Evolutionary conservation across 1,140 invertebrate genomes (phyloP).

Genomic region (Drosophila quadrilineata): DNA sequence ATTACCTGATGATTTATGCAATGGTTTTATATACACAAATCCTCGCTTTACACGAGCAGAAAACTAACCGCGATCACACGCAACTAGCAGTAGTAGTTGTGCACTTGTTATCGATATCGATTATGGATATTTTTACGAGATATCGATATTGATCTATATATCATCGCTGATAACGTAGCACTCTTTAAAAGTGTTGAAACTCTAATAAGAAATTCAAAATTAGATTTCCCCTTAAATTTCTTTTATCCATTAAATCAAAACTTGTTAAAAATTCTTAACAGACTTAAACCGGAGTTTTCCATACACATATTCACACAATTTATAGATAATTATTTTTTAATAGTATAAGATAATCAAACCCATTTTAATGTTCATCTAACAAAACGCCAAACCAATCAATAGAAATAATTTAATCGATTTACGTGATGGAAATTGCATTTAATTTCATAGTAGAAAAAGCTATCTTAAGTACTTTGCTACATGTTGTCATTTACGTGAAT

Average conservation of each 20-base stretch:
- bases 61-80: conserved; percentile 37
- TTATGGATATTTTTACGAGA: not conserved
- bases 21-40: conserved; percentile 68
- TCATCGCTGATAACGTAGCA: conserved; percentile 13
- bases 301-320: no score
- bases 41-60: conserved; percentile 37
- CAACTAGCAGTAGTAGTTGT: not conserved
- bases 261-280: no score
- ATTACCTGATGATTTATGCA: conserved; percentile 74
- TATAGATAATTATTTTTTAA: no score
- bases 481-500: conserved; percentile 41
- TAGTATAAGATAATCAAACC: no score
- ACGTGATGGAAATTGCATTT: conserved; percentile 45
- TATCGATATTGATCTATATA: conserved; percentile 12
- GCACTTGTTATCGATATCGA: conserved; percentile 14
- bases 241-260: no score
- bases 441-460: conserved; percentile 27
- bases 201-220: no score
- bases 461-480: conserved; percentile 55
- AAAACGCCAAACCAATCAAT: conserved; percentile 5
- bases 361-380: no score
- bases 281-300: no score
- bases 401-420: conserved; percentile 21
- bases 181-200: no score
- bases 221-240: no score